Evolutionary conservation across 2,113 vertebrate species (phyloP).

Genomic region (Oostethus manadensis): DNA sequence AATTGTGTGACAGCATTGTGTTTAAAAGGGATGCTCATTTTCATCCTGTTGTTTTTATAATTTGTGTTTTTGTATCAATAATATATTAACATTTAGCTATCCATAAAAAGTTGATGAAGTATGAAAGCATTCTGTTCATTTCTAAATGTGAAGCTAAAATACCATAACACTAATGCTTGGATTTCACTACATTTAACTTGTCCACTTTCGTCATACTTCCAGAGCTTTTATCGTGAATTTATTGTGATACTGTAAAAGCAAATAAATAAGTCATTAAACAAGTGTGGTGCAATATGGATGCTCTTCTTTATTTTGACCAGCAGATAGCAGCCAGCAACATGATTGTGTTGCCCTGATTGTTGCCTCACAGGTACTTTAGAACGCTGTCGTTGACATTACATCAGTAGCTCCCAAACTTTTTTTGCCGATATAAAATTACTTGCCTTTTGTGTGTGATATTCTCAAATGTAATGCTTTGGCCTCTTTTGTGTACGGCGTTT

Average conservation of each 20-base stretch:
- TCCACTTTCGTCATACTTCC: conserved; percentile 33
- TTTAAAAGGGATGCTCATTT: conserved; percentile 51
- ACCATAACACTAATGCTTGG: conserved; percentile 24
- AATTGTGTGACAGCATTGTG: conserved; percentile 55
- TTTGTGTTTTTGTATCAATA: conserved; percentile 28
- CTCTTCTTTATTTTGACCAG: conserved; percentile 5
- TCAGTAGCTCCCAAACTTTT: rapidly evolving
- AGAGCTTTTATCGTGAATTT: conserved; percentile 34
- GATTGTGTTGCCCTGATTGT: background rate
- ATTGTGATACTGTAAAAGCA: conserved; percentile 62
- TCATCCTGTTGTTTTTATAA: conserved; percentile 46
- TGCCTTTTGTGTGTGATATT: background rate
- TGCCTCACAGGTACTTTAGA: background rate
- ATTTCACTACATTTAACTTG: conserved; percentile 38
- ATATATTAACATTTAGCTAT: conserved; percentile 46
- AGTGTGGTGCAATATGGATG: background rate
- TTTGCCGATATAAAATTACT: too few relatives aligned
- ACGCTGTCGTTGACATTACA: background rate
- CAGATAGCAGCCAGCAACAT: conserved; percentile 30
- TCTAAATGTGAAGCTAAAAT: conserved; percentile 21
- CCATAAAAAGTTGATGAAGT: conserved; percentile 16
- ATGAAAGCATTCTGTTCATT: conserved; percentile 22
- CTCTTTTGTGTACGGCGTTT: background rate
- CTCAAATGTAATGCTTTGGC: background rate
- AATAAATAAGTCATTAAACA: conserved; percentile 65